Percentiles rank a stretch among this genome's conserved stretches.
Evolutionary conservation across 2,797 vertebrate species (phyloP).

Genomic region (Callimico goeldii): DNA sequence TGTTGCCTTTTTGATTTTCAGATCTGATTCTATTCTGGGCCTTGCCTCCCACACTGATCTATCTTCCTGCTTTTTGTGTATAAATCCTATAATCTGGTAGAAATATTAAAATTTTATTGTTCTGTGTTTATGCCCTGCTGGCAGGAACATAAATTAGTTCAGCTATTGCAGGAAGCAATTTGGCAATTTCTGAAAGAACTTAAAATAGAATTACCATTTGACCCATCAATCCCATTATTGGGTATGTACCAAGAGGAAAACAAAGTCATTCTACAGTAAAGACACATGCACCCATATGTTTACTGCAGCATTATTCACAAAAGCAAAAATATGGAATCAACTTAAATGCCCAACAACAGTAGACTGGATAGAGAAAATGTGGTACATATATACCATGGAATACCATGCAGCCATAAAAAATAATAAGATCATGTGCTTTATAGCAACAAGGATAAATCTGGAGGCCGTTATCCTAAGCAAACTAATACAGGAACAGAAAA

Average conservation of each 20-base stretch:
- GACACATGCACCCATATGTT: too few relatives aligned
- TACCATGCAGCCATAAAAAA: too few relatives aligned
- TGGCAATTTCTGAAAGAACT: not conserved
- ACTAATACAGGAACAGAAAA: too few relatives aligned
- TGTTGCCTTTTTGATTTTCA: not conserved
- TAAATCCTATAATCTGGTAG: not conserved
- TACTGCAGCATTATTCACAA: too few relatives aligned
- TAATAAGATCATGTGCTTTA: too few relatives aligned
- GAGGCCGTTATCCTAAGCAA: too few relatives aligned
- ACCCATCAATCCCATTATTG: not conserved
- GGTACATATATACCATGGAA: too few relatives aligned
- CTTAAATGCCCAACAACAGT: too few relatives aligned
- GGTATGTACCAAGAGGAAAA: not conserved
- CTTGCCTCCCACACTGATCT: not conserved
- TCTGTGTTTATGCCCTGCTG: not conserved
- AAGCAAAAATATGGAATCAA: too few relatives aligned
- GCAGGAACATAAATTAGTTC: fast-evolving
- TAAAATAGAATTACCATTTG: not conserved
- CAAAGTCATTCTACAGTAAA: not conserved
- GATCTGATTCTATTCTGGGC: not conserved
- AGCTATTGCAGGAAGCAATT: not conserved
- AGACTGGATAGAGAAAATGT: too few relatives aligned
- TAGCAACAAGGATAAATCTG: too few relatives aligned
- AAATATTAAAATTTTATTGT: not conserved
- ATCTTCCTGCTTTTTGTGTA: not conserved